A percentile compares a stretch with the other conserved stretches of the same genome.
These are phyloP conservation scores for Coturnix japonica DNA, from an alignment of 2,113 vertebrate genomes.

Conservation along the genomic window DNA sequence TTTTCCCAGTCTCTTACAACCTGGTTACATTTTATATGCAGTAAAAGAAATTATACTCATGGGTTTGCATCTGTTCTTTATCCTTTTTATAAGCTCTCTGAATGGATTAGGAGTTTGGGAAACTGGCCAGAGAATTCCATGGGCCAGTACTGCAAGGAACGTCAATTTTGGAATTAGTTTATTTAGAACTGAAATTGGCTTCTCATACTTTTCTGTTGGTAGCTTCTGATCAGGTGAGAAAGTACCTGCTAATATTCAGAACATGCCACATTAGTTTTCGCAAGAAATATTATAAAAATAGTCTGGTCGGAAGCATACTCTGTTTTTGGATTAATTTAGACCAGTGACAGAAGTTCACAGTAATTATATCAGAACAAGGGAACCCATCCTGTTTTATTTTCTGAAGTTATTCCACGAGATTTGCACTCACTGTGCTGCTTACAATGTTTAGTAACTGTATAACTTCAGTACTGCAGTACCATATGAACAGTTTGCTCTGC, in stretches of 20 bases:
- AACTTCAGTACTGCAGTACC: neutral
- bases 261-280: neutral
- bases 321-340: neutral
- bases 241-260: slow-evolving; percentile 9
- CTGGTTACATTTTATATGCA: neutral
- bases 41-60: neutral
- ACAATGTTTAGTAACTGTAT: neutral
- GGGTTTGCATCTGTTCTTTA: neutral
- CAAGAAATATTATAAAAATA: neutral
- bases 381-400: neutral
- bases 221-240: slow-evolving; percentile 16
- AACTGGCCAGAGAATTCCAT: neutral
- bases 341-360: neutral
- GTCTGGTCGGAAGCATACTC: neutral
- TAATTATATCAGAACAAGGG: neutral
- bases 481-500: neutral
- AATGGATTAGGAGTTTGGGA: neutral
- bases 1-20: neutral
- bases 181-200: slow-evolving; percentile 57
- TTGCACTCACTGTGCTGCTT: neutral
- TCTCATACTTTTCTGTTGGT: slow-evolving; percentile 7
- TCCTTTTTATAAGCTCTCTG: neutral
- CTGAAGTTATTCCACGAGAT: neutral
- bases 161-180: slow-evolving; percentile 25
- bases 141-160: neutral